Base-by-base conservation (phyloP, 2,113 vertebrate species). In the Halcyon malimbica region DNA sequence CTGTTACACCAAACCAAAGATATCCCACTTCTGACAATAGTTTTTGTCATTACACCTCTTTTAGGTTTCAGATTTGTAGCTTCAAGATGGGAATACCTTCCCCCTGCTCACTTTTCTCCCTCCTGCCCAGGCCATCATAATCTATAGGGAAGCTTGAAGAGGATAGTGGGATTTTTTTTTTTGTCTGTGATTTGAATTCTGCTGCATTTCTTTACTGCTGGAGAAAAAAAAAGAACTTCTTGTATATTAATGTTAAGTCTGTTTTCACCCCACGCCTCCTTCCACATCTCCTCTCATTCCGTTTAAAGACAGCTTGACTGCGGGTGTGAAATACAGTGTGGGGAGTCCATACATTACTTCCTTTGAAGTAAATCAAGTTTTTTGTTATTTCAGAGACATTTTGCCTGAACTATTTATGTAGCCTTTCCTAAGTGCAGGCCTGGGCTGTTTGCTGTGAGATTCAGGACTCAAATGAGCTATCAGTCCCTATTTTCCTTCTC, bases 291-390 rank as follows among this genome's bases (percentile, higher is more conserved):
- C 33, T 76, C 76, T 89, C 64, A 73, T 92, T 57, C 50, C n/a
- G 77, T 95, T 94, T 63, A 79, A 90, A 73, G 71, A 94, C 35
- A 88, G 41, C 44, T 90, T 84, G 71, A 69, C 68, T 94, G 84
- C 5, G 6, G 41, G 28, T 77, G 50, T 93, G 82, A 97, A 96
- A 93, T 94, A 88, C 19, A 70, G 23, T 16, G 69, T 70, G 48
- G 24, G 28, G 51, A 75, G 51, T 62, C 70, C 39, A 74, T 87
- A 67, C 13, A 31, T 94, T 90, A 83, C 44, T 84, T 93, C 35
- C 24, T 20, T 68, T 56, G 48, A 74, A 91, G 67, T 90, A 93
- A 95, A 96, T 93, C 29, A 93, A 62, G 79, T 64, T 70, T 87
- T 91, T 54, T 1, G 25, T 83, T 84, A 63, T 92, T 96, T 87